Percentiles rank a stretch among this genome's conserved stretches.
phyloP scores from a whole-genome alignment of 1,140 invertebrate species.

The Drosophila busckii region DNA sequence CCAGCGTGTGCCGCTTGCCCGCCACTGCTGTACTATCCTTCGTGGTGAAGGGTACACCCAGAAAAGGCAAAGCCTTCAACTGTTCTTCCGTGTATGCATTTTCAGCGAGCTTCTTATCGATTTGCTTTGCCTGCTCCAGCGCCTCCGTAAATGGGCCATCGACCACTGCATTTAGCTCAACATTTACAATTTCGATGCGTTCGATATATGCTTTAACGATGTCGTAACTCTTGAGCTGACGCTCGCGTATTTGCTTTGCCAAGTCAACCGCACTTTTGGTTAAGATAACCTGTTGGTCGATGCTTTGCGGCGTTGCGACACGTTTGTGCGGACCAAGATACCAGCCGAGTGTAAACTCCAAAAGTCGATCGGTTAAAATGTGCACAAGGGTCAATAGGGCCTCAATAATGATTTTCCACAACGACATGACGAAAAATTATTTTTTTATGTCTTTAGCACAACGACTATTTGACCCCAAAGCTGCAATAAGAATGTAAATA shows the following conservation, averaged over 20 bases:
- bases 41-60: conserved; percentile 90
- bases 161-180: conserved; percentile 89
- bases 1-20: conserved; percentile 85
- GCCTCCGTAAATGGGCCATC: conserved; percentile 88
- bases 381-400: conserved; percentile 49
- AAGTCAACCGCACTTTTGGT: conserved; percentile 83
- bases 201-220: conserved; percentile 88
- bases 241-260: conserved; percentile 83
- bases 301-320: conserved; percentile 79
- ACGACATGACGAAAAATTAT: conserved; percentile 25
- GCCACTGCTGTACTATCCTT: conserved; percentile 82
- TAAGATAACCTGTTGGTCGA: conserved; percentile 81
- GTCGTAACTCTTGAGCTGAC: conserved; percentile 83
- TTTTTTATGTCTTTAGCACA: conserved; percentile 3
- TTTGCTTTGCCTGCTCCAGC: conserved; percentile 85
- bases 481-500: too few relatives aligned
- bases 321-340: conserved; percentile 48
- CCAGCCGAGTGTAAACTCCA: conserved; percentile 65
- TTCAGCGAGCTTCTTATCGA: conserved; percentile 84
- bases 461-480: too few relatives aligned
- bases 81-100: conserved; percentile 80
- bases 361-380: conserved; percentile 50
- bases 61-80: conserved; percentile 84
- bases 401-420: conserved; percentile 38
- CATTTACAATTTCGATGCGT: conserved; percentile 89